phyloP scores from a whole-genome alignment of 2,888 invertebrate species.

The Drosophila villosipedis region DNA sequence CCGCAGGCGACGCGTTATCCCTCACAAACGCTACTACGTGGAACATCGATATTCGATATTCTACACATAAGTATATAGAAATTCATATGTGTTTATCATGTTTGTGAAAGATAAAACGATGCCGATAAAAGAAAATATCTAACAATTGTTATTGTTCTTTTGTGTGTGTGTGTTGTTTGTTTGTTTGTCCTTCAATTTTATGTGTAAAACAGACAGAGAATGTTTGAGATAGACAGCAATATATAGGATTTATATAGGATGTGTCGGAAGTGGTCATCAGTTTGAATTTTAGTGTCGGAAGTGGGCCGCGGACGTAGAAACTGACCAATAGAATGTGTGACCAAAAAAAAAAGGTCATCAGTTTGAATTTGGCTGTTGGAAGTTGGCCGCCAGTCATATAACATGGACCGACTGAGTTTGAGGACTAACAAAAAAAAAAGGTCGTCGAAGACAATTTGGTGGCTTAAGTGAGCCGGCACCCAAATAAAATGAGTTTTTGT shows the following conservation, averaged over 20 bases:
- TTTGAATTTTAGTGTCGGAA: no score
- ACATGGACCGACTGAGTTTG: no score
- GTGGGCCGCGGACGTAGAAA: no score
- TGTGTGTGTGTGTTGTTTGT: conserved; percentile 19
- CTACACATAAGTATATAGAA: neutral
- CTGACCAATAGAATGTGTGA: no score
- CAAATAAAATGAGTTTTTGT: no score
- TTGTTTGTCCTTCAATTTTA: conserved; percentile 19
- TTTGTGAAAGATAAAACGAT: conserved; percentile 48
- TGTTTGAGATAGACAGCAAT: conserved; percentile 28
- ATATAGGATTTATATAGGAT: conserved; percentile 15
- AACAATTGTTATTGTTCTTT: conserved; percentile 36
- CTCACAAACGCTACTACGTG: conserved; percentile 39
- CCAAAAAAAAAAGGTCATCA: no score
- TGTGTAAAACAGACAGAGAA: conserved; percentile 28
- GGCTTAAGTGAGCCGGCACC: no score
- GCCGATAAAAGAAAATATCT: conserved; percentile 34
- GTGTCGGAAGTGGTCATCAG: no score
- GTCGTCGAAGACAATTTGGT: no score
- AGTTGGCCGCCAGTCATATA: no score
- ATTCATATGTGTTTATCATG: conserved; percentile 11
- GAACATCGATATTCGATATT: conserved; percentile 26
- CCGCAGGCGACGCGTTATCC: conserved; percentile 33
- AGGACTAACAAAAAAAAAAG: no score
- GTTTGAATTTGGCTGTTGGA: no score